Evolutionary conservation across 2,797 vertebrate species (phyloP), one percentile per base, ranked within the genome.

Genomic region (Lepus townsendii): DNA sequence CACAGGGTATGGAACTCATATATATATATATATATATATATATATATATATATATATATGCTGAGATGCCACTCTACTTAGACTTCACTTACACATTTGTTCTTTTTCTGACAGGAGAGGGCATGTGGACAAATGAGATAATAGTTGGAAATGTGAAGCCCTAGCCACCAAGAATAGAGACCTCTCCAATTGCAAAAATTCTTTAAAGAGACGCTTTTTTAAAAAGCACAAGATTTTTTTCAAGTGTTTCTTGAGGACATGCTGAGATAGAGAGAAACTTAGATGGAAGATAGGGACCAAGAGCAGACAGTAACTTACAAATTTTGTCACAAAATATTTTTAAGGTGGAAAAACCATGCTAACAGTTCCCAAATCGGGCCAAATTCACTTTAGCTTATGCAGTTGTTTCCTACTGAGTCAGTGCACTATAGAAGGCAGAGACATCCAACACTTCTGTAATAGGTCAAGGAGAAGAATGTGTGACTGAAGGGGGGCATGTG

Each of bases 361-460:
- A 86, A 77, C 9, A 83, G 47, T 84, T 85, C 54, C 54, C 65
- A 89, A 91, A 88, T 90, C 60, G 87, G 72, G 80, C 86, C 92
- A 96, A 95, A 92, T 96, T 97, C 73, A 91, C 71, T 80, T 95
- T 83, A 89, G 86, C 73, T 96, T 86, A 88, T 84, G 77, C 52
- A 93, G 77, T 93, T 87, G 63, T 95, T 96, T 96, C 95, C 88
- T 93, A 85, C 72, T 79, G 71, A 97, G 77, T 96, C 90, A 96
- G 76, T 52, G 83, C 14, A 52, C 84, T 94, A 69, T 84, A 93
- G 93, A 95, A 96, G 87, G 60, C 47, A 89, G 50, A 90, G 63
- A 83, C 73, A n/a, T 87, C 79, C 79, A 96, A 82, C 83, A 96
- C 50, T 90, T 96, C 38, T 68, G 83, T 89, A 95, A 96, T 89